Conservation (phyloP, 2,113 vertebrate species). For the Opisthocomus hoazin region DNA sequence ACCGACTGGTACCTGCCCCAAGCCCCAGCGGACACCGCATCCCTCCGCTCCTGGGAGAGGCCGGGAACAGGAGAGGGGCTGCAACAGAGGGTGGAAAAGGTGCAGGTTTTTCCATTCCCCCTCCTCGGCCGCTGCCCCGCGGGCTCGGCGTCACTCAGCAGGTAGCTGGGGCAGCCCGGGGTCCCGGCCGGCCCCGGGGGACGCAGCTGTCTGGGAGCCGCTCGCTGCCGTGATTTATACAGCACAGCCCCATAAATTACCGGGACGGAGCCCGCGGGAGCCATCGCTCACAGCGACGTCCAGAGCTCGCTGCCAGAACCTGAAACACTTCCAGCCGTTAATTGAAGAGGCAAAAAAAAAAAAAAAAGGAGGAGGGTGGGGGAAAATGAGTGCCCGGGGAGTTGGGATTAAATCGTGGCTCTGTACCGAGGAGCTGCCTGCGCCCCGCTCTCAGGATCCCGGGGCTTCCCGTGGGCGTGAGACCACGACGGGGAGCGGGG, state of each 20-base stretch:
- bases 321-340: slow-evolving; percentile 52
- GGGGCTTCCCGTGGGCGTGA: background rate
- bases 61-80: background rate
- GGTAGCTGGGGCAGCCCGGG: slow-evolving; percentile 50
- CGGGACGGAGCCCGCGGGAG: slow-evolving; percentile 55
- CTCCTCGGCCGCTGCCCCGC: background rate
- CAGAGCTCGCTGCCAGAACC: slow-evolving; percentile 51
- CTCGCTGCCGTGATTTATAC: slow-evolving; percentile 47
- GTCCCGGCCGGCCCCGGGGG: slow-evolving; percentile 36
- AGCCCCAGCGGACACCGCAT: background rate
- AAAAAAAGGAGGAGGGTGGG: background rate
- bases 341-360: background rate
- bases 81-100: background rate
- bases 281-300: slow-evolving; percentile 52
- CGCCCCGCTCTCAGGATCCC: slow-evolving; percentile 7
- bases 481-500: background rate
- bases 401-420: background rate
- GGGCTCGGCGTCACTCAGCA: slow-evolving; percentile 43
- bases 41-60: background rate
- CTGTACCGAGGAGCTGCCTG: background rate
- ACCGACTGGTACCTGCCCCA: too few relatives aligned
- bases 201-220: slow-evolving; percentile 52
- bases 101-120: background rate
- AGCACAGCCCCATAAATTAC: slow-evolving; percentile 58
- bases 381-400: background rate